Base-by-base conservation (phyloP, 2,888 invertebrate species). In the Cantharis rustica region DNA sequence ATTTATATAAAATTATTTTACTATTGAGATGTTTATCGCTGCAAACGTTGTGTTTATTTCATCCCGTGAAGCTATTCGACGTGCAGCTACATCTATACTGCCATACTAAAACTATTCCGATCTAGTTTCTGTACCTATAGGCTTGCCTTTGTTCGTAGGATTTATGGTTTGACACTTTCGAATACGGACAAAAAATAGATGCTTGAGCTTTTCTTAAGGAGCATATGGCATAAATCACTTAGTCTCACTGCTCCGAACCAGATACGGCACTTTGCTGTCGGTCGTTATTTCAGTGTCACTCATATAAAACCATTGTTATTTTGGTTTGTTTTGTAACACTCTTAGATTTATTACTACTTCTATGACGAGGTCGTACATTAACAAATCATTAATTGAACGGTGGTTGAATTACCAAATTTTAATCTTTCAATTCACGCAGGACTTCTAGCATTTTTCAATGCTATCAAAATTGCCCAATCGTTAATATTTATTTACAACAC, bases 141-240 rank as follows among this genome's bases (percentile, higher is more conserved):
- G 78, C 75, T 77, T 81, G 47, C 83, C 81, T 83, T 83, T 83
- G 83, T 83, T 81, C 80, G 78, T 75, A 86, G 85, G 86, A 88
- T 88, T 88, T 88, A 88, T 88, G 87, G 87, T 85, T 87, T 87
- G 88, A 88, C 88, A 88, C 87, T 87, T 87, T 87, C 86, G 86
- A 87, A 87, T 87, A 86, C 86, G 86, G 85, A 85, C 87, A 87
- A 87, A 87, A 87, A 87, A 86, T 86, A 85, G 87, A 86, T 87
- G 87, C 87, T 87, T 86, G 86, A 86, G 86, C 87, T 86, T 87
- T 87, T 88, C 87, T 86, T 87, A 86, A 86, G 87, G 85, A 87
- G 86, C 86, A 87, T 85, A 87, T 82, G 88, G 87, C 86, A 88
- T 88, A 87, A 87, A 87, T 87, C 87, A 87, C 87, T 85, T 84